Percentiles rank a stretch among this genome's conserved stretches.
phyloP scores from a whole-genome alignment of 2,888 invertebrate species.

The Cryptus armator region DNA sequence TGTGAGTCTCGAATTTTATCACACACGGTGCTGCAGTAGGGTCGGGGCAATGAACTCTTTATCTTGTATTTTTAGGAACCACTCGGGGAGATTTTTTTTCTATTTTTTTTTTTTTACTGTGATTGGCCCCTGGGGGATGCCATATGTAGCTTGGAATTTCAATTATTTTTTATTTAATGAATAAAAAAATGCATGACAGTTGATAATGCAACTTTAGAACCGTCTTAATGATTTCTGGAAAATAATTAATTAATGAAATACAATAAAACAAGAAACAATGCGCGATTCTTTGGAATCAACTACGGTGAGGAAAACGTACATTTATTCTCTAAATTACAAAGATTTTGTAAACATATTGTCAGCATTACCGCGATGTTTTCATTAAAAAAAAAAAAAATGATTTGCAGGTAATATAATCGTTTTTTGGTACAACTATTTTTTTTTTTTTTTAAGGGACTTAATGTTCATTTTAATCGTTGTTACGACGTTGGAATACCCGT shows the following conservation, averaged over 20 bases:
- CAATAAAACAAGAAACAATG: too few relatives aligned
- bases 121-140: neutral
- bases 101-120: neutral
- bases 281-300: too few relatives aligned
- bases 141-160: neutral
- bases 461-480: conserved; percentile 19
- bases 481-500: conserved; percentile 4
- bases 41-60: conserved; percentile 46
- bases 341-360: too few relatives aligned
- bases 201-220: neutral
- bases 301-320: too few relatives aligned
- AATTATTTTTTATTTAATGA: neutral
- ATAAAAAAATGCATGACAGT: neutral
- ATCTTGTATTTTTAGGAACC: conserved; percentile 2
- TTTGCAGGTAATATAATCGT: too few relatives aligned
- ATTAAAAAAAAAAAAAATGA: too few relatives aligned
- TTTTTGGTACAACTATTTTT: neutral
- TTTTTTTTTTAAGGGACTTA: conserved; percentile 2
- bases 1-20: conserved; percentile 13
- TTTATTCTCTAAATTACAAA: too few relatives aligned
- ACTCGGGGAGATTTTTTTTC: neutral
- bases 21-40: conserved; percentile 11
- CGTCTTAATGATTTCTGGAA: too few relatives aligned
- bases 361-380: too few relatives aligned
- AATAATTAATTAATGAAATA: too few relatives aligned